These are phyloP conservation scores for Propsilocerus akamusi DNA, from an alignment of 1,140 invertebrate species.

Conservation along the genomic window DNA sequence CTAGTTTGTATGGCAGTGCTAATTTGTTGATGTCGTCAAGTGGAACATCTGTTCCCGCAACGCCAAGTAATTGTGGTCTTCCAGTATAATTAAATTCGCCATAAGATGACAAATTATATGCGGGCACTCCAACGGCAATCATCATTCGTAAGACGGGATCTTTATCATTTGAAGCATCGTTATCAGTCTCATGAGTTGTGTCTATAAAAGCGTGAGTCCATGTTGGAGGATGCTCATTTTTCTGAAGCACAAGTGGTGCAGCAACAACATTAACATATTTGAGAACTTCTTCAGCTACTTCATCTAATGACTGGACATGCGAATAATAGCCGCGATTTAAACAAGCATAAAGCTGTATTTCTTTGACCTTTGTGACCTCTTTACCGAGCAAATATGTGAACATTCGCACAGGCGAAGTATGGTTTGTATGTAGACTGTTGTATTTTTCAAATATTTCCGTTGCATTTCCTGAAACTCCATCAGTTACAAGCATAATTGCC, in stretches of 20 bases:
- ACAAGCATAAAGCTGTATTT: slow-evolving; percentile 93
- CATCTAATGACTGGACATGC: slow-evolving; percentile 80
- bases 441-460: slow-evolving; percentile 73
- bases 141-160: slow-evolving; percentile 37
- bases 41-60: slow-evolving; percentile 86
- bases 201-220: slow-evolving; percentile 85
- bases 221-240: slow-evolving; percentile 52
- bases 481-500: slow-evolving; percentile 96
- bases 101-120: slow-evolving; percentile 52
- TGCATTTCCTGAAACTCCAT: slow-evolving; percentile 82
- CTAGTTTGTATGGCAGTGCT: slow-evolving; percentile 73
- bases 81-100: slow-evolving; percentile 33
- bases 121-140: slow-evolving; percentile 71
- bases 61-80: slow-evolving; percentile 65
- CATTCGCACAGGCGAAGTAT: slow-evolving; percentile 64
- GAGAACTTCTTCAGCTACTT: slow-evolving; percentile 82
- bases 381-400: slow-evolving; percentile 95
- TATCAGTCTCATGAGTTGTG: slow-evolving; percentile 37
- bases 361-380: slow-evolving; percentile 79
- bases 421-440: slow-evolving; percentile 50
- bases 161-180: slow-evolving; percentile 28
- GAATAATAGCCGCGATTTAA: slow-evolving; percentile 85
- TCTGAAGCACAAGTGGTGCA: slow-evolving; percentile 63
- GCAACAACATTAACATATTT: slow-evolving; percentile 85
- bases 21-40: slow-evolving; percentile 74